Evolutionary conservation across 2,797 vertebrate genomes (phyloP).

Genomic region (Pipistrellus nathusii): DNA sequence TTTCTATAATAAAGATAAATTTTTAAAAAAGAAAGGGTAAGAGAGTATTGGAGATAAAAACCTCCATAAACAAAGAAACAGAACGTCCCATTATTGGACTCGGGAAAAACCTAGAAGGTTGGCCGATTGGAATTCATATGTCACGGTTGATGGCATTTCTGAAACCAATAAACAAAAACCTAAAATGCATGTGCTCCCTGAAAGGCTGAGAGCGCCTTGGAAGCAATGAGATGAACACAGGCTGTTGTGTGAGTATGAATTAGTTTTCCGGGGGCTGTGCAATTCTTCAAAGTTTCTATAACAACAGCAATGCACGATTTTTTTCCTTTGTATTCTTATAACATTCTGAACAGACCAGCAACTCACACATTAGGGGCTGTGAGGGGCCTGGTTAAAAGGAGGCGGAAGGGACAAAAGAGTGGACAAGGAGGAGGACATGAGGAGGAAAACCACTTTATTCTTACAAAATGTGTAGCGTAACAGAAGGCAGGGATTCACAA

Average conservation of each 20-base stretch:
- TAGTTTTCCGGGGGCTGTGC: background rate
- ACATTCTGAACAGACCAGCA: background rate
- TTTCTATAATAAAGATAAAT: too few species aligned
- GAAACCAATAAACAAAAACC: background rate
- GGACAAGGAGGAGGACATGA: background rate
- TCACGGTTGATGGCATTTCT: background rate
- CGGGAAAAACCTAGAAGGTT: background rate
- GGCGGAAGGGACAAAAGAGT: accelerated
- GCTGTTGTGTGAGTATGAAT: background rate
- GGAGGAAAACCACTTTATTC: background rate
- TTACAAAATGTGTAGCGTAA: background rate
- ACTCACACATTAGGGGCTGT: background rate
- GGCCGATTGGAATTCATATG: background rate
- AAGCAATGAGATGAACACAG: background rate
- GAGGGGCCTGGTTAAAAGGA: background rate
- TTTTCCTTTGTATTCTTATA: background rate
- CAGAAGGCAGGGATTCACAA: background rate
- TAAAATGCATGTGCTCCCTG: background rate
- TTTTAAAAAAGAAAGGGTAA: background rate
- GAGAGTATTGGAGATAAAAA: background rate
- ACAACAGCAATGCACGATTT: background rate
- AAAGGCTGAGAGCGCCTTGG: background rate
- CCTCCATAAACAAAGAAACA: background rate
- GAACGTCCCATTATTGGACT: background rate
- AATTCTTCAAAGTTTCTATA: background rate